Base-by-base conservation (phyloP, 2,797 vertebrate species). In the Lerista edwardsae region DNA sequence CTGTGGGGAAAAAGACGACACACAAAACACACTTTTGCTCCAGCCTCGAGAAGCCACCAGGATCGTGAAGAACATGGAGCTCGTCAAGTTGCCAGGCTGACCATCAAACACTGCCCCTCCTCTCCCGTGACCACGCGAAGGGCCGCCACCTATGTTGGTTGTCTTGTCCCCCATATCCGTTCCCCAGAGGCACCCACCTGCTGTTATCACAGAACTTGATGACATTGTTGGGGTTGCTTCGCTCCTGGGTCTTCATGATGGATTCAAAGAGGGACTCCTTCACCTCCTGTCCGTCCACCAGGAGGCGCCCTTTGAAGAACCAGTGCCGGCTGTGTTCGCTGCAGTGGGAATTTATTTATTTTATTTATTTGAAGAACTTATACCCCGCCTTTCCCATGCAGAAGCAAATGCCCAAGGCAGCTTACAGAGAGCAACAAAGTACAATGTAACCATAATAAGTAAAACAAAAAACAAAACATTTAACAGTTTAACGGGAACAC, bases 191-290 rank as follows among this genome's bases (percentile, higher is more conserved):
- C 31, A 55, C 90, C 83, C 12, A 98, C 98, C 98, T 99, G 98
- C 98, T 99, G 95, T 99, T 99, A 94, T 99, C 98, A 10, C 96
- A 97, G 96, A 99, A 99, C 94, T 98, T 97, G 95, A 99, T 98
- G 92, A 99, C 87, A 5, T 98, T 99, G 95, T 99, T 99, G 79
- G 95, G 96, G 92, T 98, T 98, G 86, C 97, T 98, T 84, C 95
- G 95, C 25, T 39, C 93, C 96, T 99, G 98, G 0, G 98, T 99
- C 83, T 95, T 96, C 97, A 98, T 98, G 88, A 99, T 97, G 83
- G 98, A 95, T 80, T 97, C 96, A 84, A 99, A 98, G 6, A 99
- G 96, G 0, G 98, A 97, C 59, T 96, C 95, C 12, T 94, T 72
- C 93, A 97, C 90, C 93, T 96, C 96, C 92, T 94, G 90, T 29